A percentile compares a stretch with the other conserved stretches of the same genome.
Conservation (phyloP, 2,113 vertebrate species). For the Peromyscus leucopus region DNA sequence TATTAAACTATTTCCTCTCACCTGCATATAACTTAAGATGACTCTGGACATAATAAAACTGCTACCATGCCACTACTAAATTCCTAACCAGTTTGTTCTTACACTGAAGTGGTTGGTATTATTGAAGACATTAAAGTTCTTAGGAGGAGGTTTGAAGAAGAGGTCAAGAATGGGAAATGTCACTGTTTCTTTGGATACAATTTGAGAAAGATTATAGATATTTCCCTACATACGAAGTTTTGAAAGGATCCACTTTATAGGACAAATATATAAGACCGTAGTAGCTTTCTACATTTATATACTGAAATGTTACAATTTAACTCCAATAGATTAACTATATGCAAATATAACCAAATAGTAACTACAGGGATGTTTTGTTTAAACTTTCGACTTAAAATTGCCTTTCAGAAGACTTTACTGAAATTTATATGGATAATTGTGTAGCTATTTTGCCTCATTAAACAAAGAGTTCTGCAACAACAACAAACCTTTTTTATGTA, state of each 20-base stretch:
- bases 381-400: background rate
- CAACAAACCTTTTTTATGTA: background rate
- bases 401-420: background rate
- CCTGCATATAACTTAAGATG: background rate
- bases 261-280: background rate
- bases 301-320: background rate
- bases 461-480: background rate
- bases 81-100: conserved; percentile 9
- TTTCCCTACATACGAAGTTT: background rate
- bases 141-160: background rate
- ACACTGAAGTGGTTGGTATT: background rate
- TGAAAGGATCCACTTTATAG: conserved; percentile 2
- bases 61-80: background rate
- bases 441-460: conserved; percentile 31
- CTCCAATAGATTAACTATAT: conserved; percentile 22
- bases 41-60: background rate
- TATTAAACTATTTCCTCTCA: conserved; percentile 30
- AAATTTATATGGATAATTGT: conserved; percentile 35
- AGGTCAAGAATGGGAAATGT: background rate
- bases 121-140: conserved; percentile 31
- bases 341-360: background rate
- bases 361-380: conserved; percentile 16
- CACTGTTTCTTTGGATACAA: conserved; percentile 20
- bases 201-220: conserved; percentile 8
- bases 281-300: conserved; percentile 40